phyloP scores from a whole-genome alignment of 2,113 vertebrate genomes.

The Nibea albiflora region DNA sequence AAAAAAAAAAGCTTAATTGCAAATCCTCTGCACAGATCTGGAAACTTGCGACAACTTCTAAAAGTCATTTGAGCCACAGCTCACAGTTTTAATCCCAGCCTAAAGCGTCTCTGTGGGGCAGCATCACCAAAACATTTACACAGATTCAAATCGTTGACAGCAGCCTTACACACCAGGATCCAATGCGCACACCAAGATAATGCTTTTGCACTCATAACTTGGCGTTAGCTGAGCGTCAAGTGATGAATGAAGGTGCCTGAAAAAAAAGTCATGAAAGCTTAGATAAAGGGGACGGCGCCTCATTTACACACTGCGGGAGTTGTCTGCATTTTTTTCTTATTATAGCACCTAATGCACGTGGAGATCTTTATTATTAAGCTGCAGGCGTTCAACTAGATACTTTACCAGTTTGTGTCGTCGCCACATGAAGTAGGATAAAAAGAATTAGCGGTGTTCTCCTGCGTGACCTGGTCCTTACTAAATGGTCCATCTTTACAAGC shows the following conservation, averaged over 20 bases:
- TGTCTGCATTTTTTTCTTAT: background rate
- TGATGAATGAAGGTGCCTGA: conserved; percentile 9
- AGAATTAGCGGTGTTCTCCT: conserved; percentile 70
- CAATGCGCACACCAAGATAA: conserved; percentile 5
- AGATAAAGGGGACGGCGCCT: background rate
- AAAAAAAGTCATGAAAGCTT: conserved; percentile 23
- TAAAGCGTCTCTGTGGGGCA: conserved; percentile 40
- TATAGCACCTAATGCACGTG: background rate
- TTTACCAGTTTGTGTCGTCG: conserved; percentile 78
- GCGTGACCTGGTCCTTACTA: conserved; percentile 66
- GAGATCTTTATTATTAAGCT: background rate
- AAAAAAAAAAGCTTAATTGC: background rate
- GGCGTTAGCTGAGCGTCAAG: background rate
- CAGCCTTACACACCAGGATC: background rate
- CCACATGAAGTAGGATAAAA: conserved; percentile 66
- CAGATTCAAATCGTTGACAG: conserved; percentile 2
- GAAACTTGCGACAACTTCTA: conserved; percentile 20
- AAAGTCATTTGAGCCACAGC: conserved; percentile 30
- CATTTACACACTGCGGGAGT: background rate
- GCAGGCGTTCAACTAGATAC: conserved; percentile 51
- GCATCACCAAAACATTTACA: conserved; percentile 25
- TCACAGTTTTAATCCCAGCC: conserved; percentile 36
- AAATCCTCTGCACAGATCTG: conserved; percentile 24
- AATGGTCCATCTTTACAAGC: conserved; percentile 76
- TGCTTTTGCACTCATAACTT: background rate